These are phyloP conservation scores for Lepidocolaptes lacrymiger DNA, from an alignment of 2,797 vertebrate species.

Conservation along the genomic window DNA sequence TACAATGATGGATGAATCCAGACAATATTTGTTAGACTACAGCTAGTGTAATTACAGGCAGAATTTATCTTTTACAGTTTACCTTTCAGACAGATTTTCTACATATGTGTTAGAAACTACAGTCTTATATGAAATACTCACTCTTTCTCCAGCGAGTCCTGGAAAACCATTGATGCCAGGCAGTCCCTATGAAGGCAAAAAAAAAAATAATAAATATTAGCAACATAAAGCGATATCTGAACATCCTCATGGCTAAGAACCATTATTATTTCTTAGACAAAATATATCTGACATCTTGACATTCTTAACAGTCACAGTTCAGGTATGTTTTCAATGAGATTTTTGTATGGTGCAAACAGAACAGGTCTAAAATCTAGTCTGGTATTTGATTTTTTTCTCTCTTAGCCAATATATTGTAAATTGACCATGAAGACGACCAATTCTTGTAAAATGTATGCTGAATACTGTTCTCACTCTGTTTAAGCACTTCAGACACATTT, in stretches of 20 bases:
- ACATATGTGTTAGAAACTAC: background rate
- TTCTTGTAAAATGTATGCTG: background rate
- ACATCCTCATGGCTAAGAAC: background rate
- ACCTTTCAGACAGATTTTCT: background rate
- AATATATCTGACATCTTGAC: background rate
- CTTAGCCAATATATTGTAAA: background rate
- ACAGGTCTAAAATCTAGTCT: background rate
- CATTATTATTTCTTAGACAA: background rate
- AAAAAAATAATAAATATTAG: background rate
- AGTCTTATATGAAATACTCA: constrained; percentile 51
- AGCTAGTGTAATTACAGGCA: background rate
- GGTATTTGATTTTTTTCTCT: background rate
- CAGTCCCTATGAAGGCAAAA: constrained; percentile 70
- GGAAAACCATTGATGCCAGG: constrained; percentile 71
- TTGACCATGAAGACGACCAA: background rate
- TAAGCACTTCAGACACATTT: background rate
- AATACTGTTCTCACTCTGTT: background rate
- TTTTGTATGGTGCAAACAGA: background rate
- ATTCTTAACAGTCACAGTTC: background rate
- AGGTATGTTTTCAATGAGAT: background rate
- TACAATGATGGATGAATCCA: background rate
- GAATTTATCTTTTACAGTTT: background rate
- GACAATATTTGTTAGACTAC: background rate
- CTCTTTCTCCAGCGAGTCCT: constrained; percentile 71
- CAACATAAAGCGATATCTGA: background rate